These are phyloP conservation scores for Pipistrellus pygmaeus DNA, from an alignment of 2,797 vertebrate genomes.

Conservation along the genomic window DNA sequence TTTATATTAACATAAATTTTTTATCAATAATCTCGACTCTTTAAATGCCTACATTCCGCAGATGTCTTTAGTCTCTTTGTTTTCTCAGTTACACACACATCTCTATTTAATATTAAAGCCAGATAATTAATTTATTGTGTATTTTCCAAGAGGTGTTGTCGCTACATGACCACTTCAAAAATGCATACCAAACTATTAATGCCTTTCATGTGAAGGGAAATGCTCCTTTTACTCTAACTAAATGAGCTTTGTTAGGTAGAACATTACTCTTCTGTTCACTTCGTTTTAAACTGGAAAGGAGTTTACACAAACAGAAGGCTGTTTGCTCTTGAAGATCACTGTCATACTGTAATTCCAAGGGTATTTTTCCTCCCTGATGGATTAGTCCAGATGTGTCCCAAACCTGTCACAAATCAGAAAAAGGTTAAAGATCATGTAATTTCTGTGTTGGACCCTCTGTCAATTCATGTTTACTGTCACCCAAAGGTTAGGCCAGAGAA, in stretches of 20 bases:
- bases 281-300: neutral
- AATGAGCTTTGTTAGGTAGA: neutral
- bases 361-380: conserved; percentile 65
- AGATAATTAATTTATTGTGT: neutral
- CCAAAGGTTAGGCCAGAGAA: neutral
- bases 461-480: conserved; percentile 72
- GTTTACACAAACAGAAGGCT: neutral
- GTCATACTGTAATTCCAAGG: conserved; percentile 66
- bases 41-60: neutral
- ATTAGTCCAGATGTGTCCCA: conserved; percentile 64
- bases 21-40: neutral
- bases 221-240: neutral
- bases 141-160: neutral
- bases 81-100: neutral
- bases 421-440: conserved; percentile 68
- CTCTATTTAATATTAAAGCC: neutral
- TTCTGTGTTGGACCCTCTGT: conserved; percentile 66
- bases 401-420: conserved; percentile 72
- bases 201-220: neutral
- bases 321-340: conserved; percentile 45
- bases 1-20: neutral
- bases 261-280: neutral
- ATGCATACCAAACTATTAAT: neutral
- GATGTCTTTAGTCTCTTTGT: neutral
- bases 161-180: neutral